Base-by-base conservation (phyloP, 2,113 vertebrate species). In the Pao palembangensis region DNA sequence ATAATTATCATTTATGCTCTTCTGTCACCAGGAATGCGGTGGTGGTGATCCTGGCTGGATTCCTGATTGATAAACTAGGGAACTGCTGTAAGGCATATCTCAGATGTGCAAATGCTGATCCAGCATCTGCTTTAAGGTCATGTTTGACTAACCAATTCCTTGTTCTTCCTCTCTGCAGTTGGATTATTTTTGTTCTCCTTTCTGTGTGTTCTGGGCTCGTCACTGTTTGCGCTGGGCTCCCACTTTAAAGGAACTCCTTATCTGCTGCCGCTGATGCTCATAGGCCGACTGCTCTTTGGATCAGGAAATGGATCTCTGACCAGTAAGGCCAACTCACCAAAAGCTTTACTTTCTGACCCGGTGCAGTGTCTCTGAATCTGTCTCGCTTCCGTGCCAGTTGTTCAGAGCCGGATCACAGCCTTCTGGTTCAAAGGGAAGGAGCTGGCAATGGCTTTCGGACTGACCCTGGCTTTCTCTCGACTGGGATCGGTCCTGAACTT, bases 401-500 rank as follows among this genome's bases (percentile, higher is more conserved):
- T 92, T 56, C 93, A 93, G 87, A 94, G 92, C 19, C 66, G 75
- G 55, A 92, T 94, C 82, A 92, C 90, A 0, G 78, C 91, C 21
- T 93, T 94, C 81, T 95, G 92, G 92, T 93, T 94, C 78, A 92
- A 88, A 69, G 91, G 90, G 54, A 94, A 94, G 75, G 91, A 94
- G 69, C 81, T 94, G 76, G 91, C 92, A 0, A 68, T 94, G 78
- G 91, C 92, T 0, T 94, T 93, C 12, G 82, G 92, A 12, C 69
- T 94, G 58, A 92, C 90, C 4, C 42, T 93, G 52, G 91, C 91
- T 4, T 94, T 93, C 68, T 94, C 92, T 3, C 61, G 76, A 4
- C 86, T 94, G 19, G 90, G 91, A 13, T 94, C 89, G 0, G 91
- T 93, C 52, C 88, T 93, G 34, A 93, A 94, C 83, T 94, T 94